Conservation (phyloP, 2,797 vertebrate genomes). For the Erithacus rubecula region DNA sequence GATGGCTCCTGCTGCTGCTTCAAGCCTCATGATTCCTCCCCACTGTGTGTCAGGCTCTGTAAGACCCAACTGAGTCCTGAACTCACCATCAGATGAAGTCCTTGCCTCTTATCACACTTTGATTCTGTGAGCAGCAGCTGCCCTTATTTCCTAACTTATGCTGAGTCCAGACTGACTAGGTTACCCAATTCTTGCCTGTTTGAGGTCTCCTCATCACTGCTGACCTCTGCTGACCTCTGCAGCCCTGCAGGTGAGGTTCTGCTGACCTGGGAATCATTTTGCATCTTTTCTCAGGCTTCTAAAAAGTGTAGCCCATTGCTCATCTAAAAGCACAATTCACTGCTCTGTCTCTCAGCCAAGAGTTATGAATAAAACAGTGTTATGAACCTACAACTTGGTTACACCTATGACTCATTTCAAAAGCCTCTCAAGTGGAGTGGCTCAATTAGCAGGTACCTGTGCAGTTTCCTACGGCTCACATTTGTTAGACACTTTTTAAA, state of each 20-base stretch:
- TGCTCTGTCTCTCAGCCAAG: background rate
- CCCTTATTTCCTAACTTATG: background rate
- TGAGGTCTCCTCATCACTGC: background rate
- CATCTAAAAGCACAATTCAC: background rate
- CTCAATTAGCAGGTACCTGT: background rate
- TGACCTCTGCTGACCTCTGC: background rate
- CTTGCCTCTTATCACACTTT: background rate
- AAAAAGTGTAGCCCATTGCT: background rate
- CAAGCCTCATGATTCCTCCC: background rate
- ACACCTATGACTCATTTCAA: background rate
- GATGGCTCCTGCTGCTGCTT: background rate
- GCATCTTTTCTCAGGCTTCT: background rate
- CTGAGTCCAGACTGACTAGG: background rate
- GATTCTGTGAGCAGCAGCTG: background rate
- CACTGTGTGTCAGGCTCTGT: background rate
- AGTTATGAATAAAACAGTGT: constrained; percentile 6
- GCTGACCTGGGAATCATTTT: background rate
- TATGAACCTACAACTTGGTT: background rate
- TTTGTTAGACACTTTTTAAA: background rate
- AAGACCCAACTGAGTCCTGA: background rate
- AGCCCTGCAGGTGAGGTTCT: background rate
- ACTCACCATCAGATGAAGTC: background rate
- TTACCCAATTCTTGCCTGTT: background rate
- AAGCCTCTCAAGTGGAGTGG: background rate
- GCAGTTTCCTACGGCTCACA: background rate